phyloP scores from a whole-genome alignment of 2,797 vertebrate genomes.

The Propithecus deckenii region DNA sequence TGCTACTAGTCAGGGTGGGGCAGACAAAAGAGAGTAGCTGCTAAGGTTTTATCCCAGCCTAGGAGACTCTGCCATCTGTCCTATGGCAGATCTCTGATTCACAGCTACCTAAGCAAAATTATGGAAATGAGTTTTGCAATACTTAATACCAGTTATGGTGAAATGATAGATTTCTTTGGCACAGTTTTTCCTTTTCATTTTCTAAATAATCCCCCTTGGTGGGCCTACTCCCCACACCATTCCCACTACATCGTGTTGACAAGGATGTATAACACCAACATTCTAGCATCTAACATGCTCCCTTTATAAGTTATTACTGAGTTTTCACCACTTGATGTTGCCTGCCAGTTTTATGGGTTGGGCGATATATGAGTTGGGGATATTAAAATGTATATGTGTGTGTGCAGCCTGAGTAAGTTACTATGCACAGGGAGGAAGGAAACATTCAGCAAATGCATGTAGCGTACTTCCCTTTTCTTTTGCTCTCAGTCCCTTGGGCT shows the following conservation, averaged over 20 bases:
- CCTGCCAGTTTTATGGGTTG: not conserved
- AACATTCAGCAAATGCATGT: not conserved
- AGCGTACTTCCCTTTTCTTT: not conserved
- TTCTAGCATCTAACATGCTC: not conserved
- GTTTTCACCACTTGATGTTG: not conserved
- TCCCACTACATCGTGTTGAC: not conserved
- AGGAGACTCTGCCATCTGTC: slow-evolving; percentile 16
- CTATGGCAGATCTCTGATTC: slow-evolving; percentile 31
- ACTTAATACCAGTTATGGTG: slow-evolving; percentile 51
- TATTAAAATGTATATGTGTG: not conserved
- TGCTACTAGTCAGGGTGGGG: slow-evolving; percentile 50
- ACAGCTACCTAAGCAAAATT: slow-evolving; percentile 51
- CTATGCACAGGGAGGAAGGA: not conserved
- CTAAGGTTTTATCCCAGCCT: not conserved
- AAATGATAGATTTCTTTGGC: slow-evolving; percentile 53
- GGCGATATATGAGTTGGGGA: not conserved
- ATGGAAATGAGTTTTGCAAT: slow-evolving; percentile 57
- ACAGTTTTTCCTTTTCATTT: not conserved
- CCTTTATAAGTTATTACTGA: not conserved
- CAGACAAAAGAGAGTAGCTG: slow-evolving; percentile 16
- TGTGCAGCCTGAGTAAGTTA: too few species aligned
- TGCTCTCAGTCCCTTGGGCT: not conserved
- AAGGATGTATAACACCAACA: not conserved
- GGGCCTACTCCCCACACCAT: not conserved
- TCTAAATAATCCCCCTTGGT: not conserved